These are phyloP conservation scores for Metallyticus violacea DNA, from an alignment of 2,888 invertebrate genomes.

Conservation along the genomic window DNA sequence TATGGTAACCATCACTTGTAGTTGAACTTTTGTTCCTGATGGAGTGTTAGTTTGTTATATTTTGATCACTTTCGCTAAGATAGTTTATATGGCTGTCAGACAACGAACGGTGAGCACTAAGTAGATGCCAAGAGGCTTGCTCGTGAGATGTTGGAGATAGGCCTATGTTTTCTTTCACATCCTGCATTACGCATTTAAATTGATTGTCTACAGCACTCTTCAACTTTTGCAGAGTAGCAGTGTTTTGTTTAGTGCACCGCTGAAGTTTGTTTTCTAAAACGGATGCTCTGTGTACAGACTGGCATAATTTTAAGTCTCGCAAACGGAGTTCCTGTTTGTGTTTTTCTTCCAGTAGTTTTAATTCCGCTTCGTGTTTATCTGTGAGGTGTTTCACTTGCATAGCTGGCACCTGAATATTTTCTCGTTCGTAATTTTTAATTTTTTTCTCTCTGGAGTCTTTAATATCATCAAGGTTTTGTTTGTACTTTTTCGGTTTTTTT, in stretches of 20 bases:
- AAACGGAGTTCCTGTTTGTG: background rate
- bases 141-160: background rate
- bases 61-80: background rate
- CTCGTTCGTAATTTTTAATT: background rate
- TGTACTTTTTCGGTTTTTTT: background rate
- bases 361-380: background rate
- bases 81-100: background rate
- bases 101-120: background rate
- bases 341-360: background rate
- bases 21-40: too few species aligned
- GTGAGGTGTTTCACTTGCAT: background rate
- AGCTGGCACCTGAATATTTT: background rate
- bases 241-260: background rate
- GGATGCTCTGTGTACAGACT: background rate
- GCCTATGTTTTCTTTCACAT: background rate
- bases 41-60: too few species aligned
- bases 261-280: background rate
- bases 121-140: background rate
- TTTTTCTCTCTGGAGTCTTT: background rate
- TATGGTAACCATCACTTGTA: too few species aligned
- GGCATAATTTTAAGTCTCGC: background rate
- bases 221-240: background rate
- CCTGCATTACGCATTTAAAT: background rate
- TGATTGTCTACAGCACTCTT: background rate
- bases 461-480: background rate